Percentiles rank a stretch among this genome's conserved stretches.
Evolutionary conservation across 2,113 vertebrate genomes (phyloP).

Genomic region (Glaucomys volans): DNA sequence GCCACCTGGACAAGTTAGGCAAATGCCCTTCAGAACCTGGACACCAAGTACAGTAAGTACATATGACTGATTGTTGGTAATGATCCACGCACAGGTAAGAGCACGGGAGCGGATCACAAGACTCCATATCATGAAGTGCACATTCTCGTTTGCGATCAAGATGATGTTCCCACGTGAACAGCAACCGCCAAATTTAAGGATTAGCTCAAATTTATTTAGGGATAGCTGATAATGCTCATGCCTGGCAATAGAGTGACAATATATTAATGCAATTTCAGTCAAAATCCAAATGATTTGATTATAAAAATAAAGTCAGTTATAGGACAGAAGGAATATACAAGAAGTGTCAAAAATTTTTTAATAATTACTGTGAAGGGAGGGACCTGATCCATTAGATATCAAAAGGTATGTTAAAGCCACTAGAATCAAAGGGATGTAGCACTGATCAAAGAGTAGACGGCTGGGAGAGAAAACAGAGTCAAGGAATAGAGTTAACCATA

Average conservation of each 20-base stretch:
- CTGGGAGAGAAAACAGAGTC: background rate
- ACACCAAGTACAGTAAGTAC: too few relatives aligned
- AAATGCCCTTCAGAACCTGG: background rate
- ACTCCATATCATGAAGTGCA: background rate
- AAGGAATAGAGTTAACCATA: background rate
- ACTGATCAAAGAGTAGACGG: background rate
- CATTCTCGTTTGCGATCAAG: background rate
- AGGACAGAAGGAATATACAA: background rate
- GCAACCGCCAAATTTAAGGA: background rate
- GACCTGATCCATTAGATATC: background rate
- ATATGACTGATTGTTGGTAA: background rate
- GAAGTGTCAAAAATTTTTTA: background rate
- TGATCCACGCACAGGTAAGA: background rate
- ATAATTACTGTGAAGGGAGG: background rate
- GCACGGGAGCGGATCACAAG: background rate
- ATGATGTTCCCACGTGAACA: background rate
- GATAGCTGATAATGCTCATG: background rate
- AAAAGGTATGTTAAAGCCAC: conserved; percentile 24
- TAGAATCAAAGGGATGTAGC: background rate
- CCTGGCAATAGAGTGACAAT: background rate
- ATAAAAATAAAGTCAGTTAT: background rate
- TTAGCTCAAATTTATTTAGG: conserved; percentile 22
- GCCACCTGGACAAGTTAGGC: background rate
- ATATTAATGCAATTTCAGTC: conserved; percentile 14
- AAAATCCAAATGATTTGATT: conserved; percentile 17